A percentile compares a stretch with the other conserved stretches of the same genome.
phyloP scores from a whole-genome alignment of 2,888 invertebrate genomes.

The Antheraea yamamai region DNA sequence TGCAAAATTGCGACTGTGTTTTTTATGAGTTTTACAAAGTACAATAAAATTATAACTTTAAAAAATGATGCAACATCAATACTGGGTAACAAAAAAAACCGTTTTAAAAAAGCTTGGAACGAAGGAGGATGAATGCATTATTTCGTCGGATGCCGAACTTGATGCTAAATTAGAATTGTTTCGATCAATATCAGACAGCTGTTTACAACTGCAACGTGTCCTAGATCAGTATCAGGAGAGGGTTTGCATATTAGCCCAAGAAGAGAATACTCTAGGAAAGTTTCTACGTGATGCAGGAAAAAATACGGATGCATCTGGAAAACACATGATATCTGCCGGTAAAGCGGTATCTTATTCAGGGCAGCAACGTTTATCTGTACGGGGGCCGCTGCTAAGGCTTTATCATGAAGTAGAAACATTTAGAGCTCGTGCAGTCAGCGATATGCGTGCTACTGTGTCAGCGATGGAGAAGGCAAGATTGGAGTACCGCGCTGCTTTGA shows the following conservation, averaged over 20 bases:
- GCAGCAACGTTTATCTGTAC: conserved; percentile 93
- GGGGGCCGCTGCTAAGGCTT: conserved; percentile 92
- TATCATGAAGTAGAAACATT: conserved; percentile 99
- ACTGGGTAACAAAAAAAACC: conserved; percentile 99
- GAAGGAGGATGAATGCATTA: conserved; percentile 98
- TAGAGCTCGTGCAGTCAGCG: conserved; percentile 95
- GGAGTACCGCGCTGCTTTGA: conserved; percentile 96
- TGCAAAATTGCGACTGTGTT: background rate
- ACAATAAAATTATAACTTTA: conserved; percentile 16
- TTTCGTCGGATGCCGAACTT: conserved; percentile 97
- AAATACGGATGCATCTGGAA: conserved; percentile 91
- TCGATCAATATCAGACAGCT: conserved; percentile 95
- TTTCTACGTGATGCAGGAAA: conserved; percentile 97
- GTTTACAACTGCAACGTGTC: conserved; percentile 91
- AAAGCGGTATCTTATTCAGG: conserved; percentile 93
- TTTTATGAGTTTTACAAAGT: conserved; percentile 15
- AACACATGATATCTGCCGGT: conserved; percentile 84
- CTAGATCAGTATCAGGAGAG: conserved; percentile 97
- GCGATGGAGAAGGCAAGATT: conserved; percentile 97
- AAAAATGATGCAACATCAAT: conserved; percentile 93
- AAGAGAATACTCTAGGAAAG: conserved; percentile 96
- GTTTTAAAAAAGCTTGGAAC: conserved; percentile 95
- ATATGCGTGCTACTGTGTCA: conserved; percentile 94
- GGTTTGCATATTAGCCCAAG: conserved; percentile 95
- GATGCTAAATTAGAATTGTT: conserved; percentile 98